Evolutionary conservation across 2,113 vertebrate species (phyloP).

Genomic region (Oenanthe oenanthe): DNA sequence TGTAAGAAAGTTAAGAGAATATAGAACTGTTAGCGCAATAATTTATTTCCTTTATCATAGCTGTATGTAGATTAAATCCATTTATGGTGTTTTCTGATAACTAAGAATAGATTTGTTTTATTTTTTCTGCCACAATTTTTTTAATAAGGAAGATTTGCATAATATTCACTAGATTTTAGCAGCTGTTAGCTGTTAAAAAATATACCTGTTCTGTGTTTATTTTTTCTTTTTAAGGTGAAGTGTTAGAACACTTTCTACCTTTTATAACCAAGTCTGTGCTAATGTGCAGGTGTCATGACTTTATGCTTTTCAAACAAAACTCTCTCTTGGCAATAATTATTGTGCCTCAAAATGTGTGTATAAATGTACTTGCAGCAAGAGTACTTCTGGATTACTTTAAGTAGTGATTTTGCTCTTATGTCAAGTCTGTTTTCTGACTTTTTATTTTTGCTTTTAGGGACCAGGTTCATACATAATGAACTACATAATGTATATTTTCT

Average conservation of each 20-base stretch:
- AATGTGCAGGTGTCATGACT: not conserved
- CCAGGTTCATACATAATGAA: slow-evolving; percentile 99
- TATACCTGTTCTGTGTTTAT: not conserved
- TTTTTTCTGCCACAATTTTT: not conserved
- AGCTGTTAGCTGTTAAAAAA: not conserved
- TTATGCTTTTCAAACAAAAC: not conserved
- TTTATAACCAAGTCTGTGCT: not conserved
- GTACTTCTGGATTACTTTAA: not conserved
- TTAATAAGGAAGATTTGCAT: not conserved
- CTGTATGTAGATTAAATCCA: not conserved
- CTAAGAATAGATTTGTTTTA: not conserved
- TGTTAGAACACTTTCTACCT: not conserved
- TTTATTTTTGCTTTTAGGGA: slow-evolving; percentile 77
- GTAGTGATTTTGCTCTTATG: not conserved
- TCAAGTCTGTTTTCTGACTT: not conserved
- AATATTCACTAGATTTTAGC: not conserved
- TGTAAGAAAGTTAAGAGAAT: not conserved
- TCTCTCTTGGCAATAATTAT: not conserved
- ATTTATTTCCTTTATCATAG: not conserved
- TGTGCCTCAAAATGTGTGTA: not conserved
- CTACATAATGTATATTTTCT: slow-evolving; percentile 99
- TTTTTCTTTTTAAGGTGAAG: not conserved
- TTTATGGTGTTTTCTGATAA: not conserved
- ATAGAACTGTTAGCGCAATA: not conserved
- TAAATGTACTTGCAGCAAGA: not conserved